phyloP scores from a whole-genome alignment of 2,888 invertebrate species.

The Spisula solida region DNA sequence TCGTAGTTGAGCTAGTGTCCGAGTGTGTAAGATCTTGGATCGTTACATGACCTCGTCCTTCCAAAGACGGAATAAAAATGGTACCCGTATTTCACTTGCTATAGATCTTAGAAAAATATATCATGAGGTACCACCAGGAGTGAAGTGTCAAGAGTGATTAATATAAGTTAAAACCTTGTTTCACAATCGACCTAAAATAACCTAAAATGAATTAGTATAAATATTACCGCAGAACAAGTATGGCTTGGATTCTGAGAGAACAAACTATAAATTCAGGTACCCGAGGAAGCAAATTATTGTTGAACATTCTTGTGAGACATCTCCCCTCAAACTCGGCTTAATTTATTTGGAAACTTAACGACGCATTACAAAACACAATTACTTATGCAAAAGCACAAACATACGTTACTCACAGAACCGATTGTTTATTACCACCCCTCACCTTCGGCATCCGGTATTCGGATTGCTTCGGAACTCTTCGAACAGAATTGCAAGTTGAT shows the following conservation, averaged over 20 bases:
- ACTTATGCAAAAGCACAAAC: slow-evolving; percentile 25
- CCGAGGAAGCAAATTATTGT: not conserved
- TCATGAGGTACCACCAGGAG: too few relatives aligned
- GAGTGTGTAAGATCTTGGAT: too few relatives aligned
- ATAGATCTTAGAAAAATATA: too few relatives aligned
- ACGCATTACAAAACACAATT: slow-evolving; percentile 25
- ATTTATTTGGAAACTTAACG: slow-evolving; percentile 24
- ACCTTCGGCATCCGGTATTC: slow-evolving; percentile 14
- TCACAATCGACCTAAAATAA: too few relatives aligned
- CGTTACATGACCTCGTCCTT: too few relatives aligned
- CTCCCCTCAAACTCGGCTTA: not conserved
- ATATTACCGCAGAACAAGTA: too few relatives aligned
- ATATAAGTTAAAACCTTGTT: too few relatives aligned
- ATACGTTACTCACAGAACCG: slow-evolving; percentile 10
- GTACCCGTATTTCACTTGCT: too few relatives aligned
- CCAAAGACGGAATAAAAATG: too few relatives aligned
- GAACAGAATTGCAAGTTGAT: slow-evolving; percentile 14
- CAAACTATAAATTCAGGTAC: not conserved
- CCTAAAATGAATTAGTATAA: too few relatives aligned
- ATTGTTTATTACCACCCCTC: slow-evolving; percentile 1
- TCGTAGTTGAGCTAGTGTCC: too few relatives aligned
- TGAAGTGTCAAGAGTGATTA: too few relatives aligned
- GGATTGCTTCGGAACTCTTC: slow-evolving; percentile 16
- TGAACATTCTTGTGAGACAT: not conserved
- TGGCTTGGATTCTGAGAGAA: not conserved